A percentile compares a stretch with the other conserved stretches of the same genome.
Evolutionary conservation across 1,140 invertebrate species (phyloP).

Genomic region (Lepidurus apus): DNA sequence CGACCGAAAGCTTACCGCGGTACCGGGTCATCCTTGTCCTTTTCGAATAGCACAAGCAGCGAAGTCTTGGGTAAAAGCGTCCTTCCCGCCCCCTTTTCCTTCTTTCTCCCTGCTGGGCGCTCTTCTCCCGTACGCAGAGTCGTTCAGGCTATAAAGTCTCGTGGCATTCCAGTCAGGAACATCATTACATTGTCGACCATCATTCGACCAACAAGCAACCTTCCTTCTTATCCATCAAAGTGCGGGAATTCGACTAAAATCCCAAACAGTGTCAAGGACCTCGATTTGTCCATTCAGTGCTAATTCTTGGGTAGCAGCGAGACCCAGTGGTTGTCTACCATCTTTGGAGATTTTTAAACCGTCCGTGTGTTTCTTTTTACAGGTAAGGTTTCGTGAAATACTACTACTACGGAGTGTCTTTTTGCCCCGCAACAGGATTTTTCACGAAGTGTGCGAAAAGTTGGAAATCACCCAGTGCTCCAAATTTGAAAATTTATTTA

Average conservation of each 20-base stretch:
- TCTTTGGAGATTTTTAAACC: neutral
- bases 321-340: neutral
- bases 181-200: conserved; percentile 14
- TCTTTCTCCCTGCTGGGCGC: conserved; percentile 13
- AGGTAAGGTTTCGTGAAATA: neutral
- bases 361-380: conserved; percentile 18
- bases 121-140: neutral
- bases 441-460: neutral
- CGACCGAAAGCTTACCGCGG: neutral
- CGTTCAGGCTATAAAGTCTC: conserved; percentile 5
- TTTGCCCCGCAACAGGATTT: neutral
- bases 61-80: neutral
- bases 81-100: neutral
- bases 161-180: conserved; percentile 2
- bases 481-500: too few species aligned
- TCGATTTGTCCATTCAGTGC: neutral
- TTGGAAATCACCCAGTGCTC: neutral
- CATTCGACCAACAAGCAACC: neutral
- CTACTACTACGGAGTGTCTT: neutral
- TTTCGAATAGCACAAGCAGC: neutral
- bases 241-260: neutral
- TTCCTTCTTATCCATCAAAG: neutral
- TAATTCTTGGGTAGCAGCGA: neutral
- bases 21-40: conserved; percentile 17
- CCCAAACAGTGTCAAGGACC: neutral